A percentile compares a stretch with the other conserved stretches of the same genome.
These are phyloP conservation scores for Zosterops lateralis DNA, from an alignment of 2,113 vertebrate species.

Conservation along the genomic window DNA sequence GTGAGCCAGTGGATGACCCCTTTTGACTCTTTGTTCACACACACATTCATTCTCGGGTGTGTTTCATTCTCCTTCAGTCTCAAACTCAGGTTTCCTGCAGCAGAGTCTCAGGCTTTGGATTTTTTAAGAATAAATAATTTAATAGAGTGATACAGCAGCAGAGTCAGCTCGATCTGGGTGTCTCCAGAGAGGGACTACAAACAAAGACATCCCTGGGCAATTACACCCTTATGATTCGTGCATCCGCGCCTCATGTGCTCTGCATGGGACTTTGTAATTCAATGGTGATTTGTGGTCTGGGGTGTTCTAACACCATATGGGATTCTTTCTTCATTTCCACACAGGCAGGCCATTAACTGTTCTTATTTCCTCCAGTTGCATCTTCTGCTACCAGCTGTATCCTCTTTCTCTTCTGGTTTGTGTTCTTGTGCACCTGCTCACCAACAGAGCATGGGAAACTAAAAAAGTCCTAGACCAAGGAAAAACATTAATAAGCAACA, in stretches of 20 bases:
- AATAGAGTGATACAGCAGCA: neutral
- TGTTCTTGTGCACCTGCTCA: neutral
- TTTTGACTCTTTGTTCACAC: neutral
- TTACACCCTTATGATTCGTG: neutral
- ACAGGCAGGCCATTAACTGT: neutral
- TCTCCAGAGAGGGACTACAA: neutral
- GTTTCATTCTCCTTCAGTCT: neutral
- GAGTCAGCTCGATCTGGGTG: neutral
- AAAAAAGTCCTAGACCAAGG: neutral
- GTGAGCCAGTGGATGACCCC: neutral
- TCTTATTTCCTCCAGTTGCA: neutral
- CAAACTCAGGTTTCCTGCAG: neutral
- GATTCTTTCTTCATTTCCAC: neutral
- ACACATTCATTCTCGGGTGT: rapidly evolving
- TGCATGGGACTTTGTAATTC: neutral
- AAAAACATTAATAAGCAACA: neutral
- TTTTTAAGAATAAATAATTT: neutral
- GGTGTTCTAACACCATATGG: neutral
- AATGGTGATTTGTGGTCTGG: neutral
- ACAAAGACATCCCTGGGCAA: neutral
- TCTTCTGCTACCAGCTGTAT: neutral
- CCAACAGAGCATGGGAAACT: neutral
- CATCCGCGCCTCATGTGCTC: neutral
- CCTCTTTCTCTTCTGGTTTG: neutral
- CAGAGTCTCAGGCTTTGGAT: neutral